Evolutionary conservation across 2,113 vertebrate genomes (phyloP).

Genomic region (Lamprotornis superbus): DNA sequence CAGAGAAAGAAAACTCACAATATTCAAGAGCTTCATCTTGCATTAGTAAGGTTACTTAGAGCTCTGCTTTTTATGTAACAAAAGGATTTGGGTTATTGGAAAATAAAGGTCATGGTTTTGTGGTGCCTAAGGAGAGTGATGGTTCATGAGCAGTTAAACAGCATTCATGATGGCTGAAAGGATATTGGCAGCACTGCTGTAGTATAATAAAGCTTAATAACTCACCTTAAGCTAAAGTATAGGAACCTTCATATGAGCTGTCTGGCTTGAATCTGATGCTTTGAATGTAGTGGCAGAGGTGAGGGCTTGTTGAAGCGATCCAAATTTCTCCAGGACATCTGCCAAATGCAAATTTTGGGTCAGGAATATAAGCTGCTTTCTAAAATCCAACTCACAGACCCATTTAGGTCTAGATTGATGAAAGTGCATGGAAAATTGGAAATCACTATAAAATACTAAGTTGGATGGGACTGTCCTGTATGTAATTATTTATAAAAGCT

Average conservation of each 20-base stretch:
- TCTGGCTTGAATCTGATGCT: background rate
- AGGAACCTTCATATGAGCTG: rapidly evolving
- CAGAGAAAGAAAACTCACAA: background rate
- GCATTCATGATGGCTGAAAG: rapidly evolving
- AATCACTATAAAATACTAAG: background rate
- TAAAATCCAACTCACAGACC: background rate
- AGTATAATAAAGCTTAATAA: background rate
- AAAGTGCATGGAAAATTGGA: background rate
- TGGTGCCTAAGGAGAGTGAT: background rate
- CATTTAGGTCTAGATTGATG: background rate
- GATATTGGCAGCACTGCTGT: background rate
- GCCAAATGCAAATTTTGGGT: background rate
- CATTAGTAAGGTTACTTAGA: background rate
- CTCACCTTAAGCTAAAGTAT: background rate
- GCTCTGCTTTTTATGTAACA: background rate
- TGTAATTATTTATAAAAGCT: background rate
- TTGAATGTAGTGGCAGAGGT: background rate
- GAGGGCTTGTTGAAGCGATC: background rate
- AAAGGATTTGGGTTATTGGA: background rate
- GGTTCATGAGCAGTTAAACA: background rate
- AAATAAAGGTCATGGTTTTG: background rate
- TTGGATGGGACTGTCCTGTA: background rate
- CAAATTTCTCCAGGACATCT: background rate
- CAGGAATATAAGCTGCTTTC: background rate
- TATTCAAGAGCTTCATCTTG: background rate